Evolutionary conservation across 2,113 vertebrate species (phyloP).

Genomic region (Hirundichthys speculiger): DNA sequence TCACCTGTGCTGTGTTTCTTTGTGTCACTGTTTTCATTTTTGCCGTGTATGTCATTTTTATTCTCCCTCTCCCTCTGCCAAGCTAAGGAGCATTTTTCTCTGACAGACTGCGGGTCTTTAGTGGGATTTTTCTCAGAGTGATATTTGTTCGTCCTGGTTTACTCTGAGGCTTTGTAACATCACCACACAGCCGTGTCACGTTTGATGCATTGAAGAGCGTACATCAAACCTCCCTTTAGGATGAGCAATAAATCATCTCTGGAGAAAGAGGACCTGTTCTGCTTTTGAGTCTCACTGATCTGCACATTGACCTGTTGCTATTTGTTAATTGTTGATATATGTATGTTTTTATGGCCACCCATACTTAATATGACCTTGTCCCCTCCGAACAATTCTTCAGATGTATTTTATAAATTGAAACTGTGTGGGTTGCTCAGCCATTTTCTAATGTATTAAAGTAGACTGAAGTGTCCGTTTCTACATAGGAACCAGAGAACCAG

Average conservation of each 20-base stretch:
- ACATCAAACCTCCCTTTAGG: constrained; percentile 32
- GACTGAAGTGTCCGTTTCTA: constrained; percentile 10
- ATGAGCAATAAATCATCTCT: constrained; percentile 27
- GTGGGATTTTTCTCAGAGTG: constrained; percentile 5
- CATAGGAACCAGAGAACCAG: constrained; percentile 73
- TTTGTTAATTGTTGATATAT: background rate
- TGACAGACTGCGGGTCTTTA: constrained; percentile 15
- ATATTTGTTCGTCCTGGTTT: constrained; percentile 29
- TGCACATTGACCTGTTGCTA: background rate
- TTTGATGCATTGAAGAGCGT: constrained; percentile 62
- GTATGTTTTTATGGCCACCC: background rate
- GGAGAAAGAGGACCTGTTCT: constrained; percentile 4
- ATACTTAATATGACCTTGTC: constrained; percentile 1
- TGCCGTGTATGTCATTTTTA: constrained; percentile 8
- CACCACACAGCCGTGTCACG: constrained; percentile 21
- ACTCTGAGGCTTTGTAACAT: constrained; percentile 35
- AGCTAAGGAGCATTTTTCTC: background rate
- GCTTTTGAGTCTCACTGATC: background rate
- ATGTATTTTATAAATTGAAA: constrained; percentile 6
- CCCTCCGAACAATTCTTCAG: constrained; percentile 10
- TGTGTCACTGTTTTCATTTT: constrained; percentile 9
- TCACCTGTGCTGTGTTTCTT: constrained; percentile 20
- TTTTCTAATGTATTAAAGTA: constrained; percentile 2
- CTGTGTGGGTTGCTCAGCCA: background rate
- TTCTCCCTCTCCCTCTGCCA: background rate